Evolutionary conservation across 2,888 invertebrate genomes (phyloP).

Genomic region (Caenorhabditis sp.): DNA sequence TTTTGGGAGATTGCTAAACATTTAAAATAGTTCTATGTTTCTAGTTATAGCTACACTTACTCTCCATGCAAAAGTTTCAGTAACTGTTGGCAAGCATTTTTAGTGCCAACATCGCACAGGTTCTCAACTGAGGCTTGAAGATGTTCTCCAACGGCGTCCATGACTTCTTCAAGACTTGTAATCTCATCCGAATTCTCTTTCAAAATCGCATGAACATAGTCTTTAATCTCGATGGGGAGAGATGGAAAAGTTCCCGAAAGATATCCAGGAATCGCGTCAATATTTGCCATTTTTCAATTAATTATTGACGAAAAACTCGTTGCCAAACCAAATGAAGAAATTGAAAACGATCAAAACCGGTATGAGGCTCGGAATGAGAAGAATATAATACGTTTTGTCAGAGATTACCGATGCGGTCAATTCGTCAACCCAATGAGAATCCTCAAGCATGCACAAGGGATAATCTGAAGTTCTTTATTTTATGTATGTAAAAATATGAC

Average conservation of each 20-base stretch:
- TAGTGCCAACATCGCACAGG: conserved; percentile 46
- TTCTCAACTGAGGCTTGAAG: conserved; percentile 46
- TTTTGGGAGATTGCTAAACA: conserved; percentile 49
- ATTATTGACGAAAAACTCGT: conserved; percentile 61
- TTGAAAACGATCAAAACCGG: conserved; percentile 54
- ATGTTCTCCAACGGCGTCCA: conserved; percentile 68
- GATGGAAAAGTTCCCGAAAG: conserved; percentile 57
- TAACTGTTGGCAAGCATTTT: conserved; percentile 58
- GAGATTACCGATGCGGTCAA: conserved; percentile 43
- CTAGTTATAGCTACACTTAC: conserved; percentile 34
- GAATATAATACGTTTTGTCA: conserved; percentile 45
- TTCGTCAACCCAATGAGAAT: conserved; percentile 46
- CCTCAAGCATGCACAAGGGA: conserved; percentile 34
- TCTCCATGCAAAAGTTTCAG: conserved; percentile 64
- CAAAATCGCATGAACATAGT: conserved; percentile 60
- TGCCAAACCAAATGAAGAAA: conserved; percentile 56
- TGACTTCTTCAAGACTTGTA: conserved; percentile 60
- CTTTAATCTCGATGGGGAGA: conserved; percentile 60
- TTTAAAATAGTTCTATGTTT: background rate
- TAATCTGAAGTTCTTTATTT: background rate
- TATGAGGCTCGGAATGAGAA: conserved; percentile 50
- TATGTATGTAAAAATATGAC: background rate
- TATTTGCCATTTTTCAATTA: conserved; percentile 52
- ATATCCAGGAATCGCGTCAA: conserved; percentile 56
- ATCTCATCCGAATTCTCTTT: conserved; percentile 66